These are phyloP conservation scores for Dolichallabes microphthalmus DNA, from an alignment of 2,113 vertebrate genomes.

Conservation along the genomic window DNA sequence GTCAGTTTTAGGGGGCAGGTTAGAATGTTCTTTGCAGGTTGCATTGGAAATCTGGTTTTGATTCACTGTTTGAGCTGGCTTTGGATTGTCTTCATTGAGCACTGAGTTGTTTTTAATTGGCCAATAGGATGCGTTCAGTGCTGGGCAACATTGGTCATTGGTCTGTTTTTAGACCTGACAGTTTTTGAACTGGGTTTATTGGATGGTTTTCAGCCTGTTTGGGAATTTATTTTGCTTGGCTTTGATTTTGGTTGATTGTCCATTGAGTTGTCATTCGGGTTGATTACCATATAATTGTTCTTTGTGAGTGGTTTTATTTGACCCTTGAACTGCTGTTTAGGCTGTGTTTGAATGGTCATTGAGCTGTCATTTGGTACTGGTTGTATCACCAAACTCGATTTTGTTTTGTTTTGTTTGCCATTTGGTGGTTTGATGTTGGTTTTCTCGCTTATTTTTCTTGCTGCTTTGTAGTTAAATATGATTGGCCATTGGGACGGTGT, in stretches of 20 bases:
- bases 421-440: background rate
- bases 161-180: too few species aligned
- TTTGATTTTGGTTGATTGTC: too few species aligned
- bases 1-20: background rate
- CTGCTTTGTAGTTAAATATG: background rate
- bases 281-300: background rate
- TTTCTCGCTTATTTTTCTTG: background rate
- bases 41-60: background rate
- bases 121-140: too few species aligned
- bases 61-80: background rate
- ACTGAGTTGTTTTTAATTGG: background rate
- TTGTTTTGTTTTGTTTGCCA: background rate
- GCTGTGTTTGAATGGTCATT: background rate
- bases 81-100: background rate
- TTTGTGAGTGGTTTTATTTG: background rate
- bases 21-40: background rate
- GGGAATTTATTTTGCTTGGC: too few species aligned
- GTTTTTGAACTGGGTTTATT: too few species aligned
- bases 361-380: background rate
- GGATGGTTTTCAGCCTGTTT: background rate
- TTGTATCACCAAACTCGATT: background rate
- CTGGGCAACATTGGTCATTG: too few species aligned
- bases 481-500: background rate
- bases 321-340: background rate
- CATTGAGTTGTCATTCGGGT: too few species aligned